A percentile compares a stretch with the other conserved stretches of the same genome.
Conservation (phyloP, 1,140 invertebrate species). For the Harpegnathos saltator region DNA sequence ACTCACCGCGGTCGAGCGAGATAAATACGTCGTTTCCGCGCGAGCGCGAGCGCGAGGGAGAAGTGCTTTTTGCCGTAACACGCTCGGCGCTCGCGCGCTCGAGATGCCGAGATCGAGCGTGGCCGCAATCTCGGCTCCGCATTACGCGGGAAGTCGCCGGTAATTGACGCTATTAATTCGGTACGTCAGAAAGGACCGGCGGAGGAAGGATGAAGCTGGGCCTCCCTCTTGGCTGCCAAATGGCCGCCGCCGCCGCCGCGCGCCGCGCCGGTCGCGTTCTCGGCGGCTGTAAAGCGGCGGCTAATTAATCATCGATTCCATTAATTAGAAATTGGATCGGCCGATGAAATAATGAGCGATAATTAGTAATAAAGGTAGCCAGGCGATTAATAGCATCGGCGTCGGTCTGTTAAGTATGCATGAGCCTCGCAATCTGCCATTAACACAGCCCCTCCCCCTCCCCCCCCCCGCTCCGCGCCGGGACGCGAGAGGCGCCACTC, state of each 20-base stretch:
- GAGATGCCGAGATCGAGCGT: constrained; percentile 24
- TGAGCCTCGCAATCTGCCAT: too few species aligned
- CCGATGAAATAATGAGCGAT: too few species aligned
- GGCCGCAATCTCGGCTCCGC: not conserved
- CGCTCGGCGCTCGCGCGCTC: not conserved
- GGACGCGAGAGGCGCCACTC: too few species aligned
- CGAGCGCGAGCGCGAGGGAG: too few species aligned
- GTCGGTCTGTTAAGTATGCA: too few species aligned
- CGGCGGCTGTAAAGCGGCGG: not conserved
- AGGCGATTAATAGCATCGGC: not conserved
- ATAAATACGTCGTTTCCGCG: not conserved
- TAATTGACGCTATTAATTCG: constrained; percentile 2
- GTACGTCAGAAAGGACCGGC: not conserved
- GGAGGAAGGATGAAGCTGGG: too few species aligned
- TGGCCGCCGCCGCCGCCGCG: too few species aligned
- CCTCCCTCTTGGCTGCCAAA: too few species aligned
- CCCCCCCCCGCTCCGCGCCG: too few species aligned
- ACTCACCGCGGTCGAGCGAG: not conserved
- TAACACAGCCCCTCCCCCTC: too few species aligned
- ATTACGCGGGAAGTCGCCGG: not conserved
- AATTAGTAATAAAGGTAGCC: too few species aligned
- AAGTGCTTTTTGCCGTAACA: constrained; percentile 34
- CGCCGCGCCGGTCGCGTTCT: not conserved
- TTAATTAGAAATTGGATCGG: constrained; percentile 25
- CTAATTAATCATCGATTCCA: constrained; percentile 17